These are phyloP conservation scores for Diadegma fenestrale DNA, from an alignment of 2,888 invertebrate genomes.

Conservation along the genomic window DNA sequence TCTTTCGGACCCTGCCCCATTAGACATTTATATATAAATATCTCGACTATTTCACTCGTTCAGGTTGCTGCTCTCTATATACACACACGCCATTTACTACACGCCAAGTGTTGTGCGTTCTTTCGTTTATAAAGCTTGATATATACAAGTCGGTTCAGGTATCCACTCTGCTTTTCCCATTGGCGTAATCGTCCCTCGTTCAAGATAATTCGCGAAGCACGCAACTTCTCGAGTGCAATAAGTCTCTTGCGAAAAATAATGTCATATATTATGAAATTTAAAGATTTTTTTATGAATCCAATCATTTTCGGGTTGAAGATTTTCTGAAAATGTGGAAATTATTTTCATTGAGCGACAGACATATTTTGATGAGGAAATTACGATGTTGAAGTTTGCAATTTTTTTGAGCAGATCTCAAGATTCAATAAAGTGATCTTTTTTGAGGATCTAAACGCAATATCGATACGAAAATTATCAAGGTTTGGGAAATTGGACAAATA, in stretches of 20 bases:
- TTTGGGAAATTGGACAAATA: no score
- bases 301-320: neutral
- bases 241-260: neutral
- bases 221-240: neutral
- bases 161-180: constrained; percentile 6
- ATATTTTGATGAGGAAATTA: neutral
- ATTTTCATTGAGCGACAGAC: no score
- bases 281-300: neutral
- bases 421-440: no score
- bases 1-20: constrained; percentile 27
- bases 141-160: constrained; percentile 7
- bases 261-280: neutral
- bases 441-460: no score
- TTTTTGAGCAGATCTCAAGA: no score
- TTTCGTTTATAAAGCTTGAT: constrained; percentile 18
- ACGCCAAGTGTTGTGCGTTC: constrained; percentile 5
- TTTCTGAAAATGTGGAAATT: neutral
- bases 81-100: neutral
- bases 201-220: neutral
- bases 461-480: no score
- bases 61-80: neutral
- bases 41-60: constrained; percentile 39
- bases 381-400: no score
- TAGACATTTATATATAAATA: neutral
- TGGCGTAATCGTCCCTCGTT: constrained; percentile 7